Percentiles rank a stretch among this genome's conserved stretches.
These are phyloP conservation scores for Philereme transversata DNA, from an alignment of 2,888 invertebrate genomes.

Conservation along the genomic window DNA sequence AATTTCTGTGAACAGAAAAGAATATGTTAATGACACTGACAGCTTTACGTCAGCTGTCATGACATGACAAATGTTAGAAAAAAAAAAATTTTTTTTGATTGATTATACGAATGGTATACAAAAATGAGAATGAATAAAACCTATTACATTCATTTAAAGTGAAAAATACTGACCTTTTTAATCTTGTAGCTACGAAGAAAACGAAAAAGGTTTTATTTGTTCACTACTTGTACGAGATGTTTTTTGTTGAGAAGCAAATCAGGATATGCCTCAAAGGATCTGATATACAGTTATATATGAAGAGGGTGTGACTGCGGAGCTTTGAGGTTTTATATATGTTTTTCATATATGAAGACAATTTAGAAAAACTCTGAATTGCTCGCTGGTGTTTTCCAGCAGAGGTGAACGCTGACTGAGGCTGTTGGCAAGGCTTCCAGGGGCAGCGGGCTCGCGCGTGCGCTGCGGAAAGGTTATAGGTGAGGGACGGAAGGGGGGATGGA, in stretches of 20 bases:
- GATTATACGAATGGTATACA: neutral
- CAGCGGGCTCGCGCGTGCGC: conserved; percentile 61
- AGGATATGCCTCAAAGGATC: conserved; percentile 67
- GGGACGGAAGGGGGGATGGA: conserved; percentile 50
- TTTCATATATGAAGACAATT: conserved; percentile 70
- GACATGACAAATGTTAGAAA: neutral
- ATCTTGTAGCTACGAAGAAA: conserved; percentile 35
- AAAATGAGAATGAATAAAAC: conserved; percentile 24
- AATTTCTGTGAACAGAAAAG: conserved; percentile 76
- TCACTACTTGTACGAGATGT: conserved; percentile 78
- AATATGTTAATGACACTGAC: conserved; percentile 52
- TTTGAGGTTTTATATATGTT: conserved; percentile 61
- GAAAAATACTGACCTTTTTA: conserved; percentile 37
- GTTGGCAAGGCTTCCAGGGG: conserved; percentile 47
- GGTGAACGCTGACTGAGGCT: conserved; percentile 57
- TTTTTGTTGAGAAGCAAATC: conserved; percentile 77
- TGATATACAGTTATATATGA: conserved; percentile 57
- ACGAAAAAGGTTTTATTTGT: conserved; percentile 24
- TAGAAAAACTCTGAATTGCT: conserved; percentile 41
- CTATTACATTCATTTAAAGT: conserved; percentile 25
- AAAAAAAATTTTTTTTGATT: neutral
- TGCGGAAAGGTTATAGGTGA: conserved; percentile 57
- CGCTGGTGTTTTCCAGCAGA: conserved; percentile 42
- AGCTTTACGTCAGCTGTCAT: conserved; percentile 8
- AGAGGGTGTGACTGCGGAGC: conserved; percentile 47